Evolutionary conservation across 2,113 vertebrate species (phyloP), one percentile per base, ranked within the genome.

Genomic region (Centrocercus urophasianus): DNA sequence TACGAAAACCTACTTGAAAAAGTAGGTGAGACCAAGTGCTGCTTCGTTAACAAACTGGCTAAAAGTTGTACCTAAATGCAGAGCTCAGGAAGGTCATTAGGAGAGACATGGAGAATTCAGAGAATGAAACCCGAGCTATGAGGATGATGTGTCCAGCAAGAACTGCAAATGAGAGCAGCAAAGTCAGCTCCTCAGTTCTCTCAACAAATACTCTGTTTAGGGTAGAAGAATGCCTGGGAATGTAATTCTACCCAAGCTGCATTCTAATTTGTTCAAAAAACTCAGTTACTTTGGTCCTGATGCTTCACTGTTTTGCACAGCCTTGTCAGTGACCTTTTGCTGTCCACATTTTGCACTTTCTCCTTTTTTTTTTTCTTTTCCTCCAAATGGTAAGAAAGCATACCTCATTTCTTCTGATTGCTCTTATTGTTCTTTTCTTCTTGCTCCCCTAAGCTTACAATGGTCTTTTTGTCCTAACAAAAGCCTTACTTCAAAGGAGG

Each of bases 161-260:
- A 83, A 86, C 32, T 61, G 73, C 57, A 75, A 57, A n/a, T 19
- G 32, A 86, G 80, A 52, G 72, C n/a, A 92, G 83, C 34, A 57
- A 64, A 92, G 66, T 93, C 92, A 94, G 73, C 61, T 83, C 22
- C 59, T 92, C 47, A 52, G 57, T 7, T 79, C 66, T 79, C 70
- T 17, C 54, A 71, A 89, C 15, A 80, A 85, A 80, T 42, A 8
- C 36, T 45, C 61, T 6, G 4, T 27, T 47, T 45, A 69, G 63
- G 60, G 24, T 4, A 10, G 16, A 89, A 57, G 28, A 90, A 79
- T 12, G 66, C 11, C 50, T 69, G 43, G 45, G n/a, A 79, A 87
- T 79, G 67, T 54, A 82, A 79, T 30, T 56, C 42, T 50, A 22
- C 47, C 28, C 13, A 73, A 38, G 59, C 12, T 8, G 73, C 66